These are phyloP conservation scores for Meta bourneti DNA, from an alignment of 2,888 invertebrate genomes.

Conservation along the genomic window DNA sequence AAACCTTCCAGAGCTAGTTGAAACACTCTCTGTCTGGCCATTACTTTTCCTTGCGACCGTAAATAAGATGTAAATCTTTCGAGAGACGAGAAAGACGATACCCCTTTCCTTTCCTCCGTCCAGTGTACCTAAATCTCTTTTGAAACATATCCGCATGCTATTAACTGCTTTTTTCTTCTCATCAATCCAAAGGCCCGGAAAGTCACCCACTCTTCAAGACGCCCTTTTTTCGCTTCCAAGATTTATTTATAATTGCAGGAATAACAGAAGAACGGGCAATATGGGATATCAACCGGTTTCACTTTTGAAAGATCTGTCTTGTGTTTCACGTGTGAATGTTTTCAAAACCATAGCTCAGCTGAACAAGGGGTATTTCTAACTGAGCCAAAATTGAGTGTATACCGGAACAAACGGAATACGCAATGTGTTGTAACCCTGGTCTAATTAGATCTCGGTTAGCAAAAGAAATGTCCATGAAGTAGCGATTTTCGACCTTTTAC, in stretches of 20 bases:
- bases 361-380: no score
- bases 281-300: no score
- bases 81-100: conserved; percentile 9
- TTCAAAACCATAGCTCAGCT: no score
- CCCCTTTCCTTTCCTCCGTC: conserved; percentile 6
- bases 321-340: no score
- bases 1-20: neutral
- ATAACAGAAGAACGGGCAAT: neutral
- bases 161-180: neutral
- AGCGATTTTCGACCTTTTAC: no score
- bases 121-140: conserved; percentile 41
- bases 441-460: no score
- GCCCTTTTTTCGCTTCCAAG: neutral
- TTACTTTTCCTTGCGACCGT: conserved; percentile 15
- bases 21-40: neutral
- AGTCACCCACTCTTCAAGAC: neutral
- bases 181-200: neutral
- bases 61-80: conserved; percentile 53
- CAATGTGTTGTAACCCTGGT: no score
- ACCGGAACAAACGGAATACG: no score
- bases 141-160: conserved; percentile 7
- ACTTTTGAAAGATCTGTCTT: no score
- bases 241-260: neutral
- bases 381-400: no score
- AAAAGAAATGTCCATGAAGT: no score